phyloP scores from a whole-genome alignment of 2,797 vertebrate species.

The Phoebastria nigripes region DNA sequence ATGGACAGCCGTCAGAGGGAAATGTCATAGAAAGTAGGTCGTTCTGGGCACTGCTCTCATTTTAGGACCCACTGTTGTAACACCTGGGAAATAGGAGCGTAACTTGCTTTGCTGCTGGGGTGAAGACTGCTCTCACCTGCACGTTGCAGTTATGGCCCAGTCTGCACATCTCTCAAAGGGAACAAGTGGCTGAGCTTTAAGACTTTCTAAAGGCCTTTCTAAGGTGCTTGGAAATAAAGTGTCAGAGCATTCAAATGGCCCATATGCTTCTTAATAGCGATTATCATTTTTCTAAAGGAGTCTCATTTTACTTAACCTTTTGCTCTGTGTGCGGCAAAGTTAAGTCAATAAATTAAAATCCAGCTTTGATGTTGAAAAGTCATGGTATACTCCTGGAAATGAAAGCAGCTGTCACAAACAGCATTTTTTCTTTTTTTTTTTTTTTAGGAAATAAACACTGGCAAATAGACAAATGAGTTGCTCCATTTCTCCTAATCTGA shows the following conservation, averaged over 20 bases:
- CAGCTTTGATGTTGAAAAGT: constrained; percentile 12
- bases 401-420: constrained; percentile 21
- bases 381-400: background rate
- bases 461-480: background rate
- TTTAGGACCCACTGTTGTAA: background rate
- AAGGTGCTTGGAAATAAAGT: background rate
- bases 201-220: background rate
- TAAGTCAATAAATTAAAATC: constrained; percentile 17
- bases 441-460: background rate
- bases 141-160: background rate
- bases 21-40: background rate
- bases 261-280: background rate
- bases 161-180: background rate
- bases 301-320: constrained; percentile 38
- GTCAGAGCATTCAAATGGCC: background rate
- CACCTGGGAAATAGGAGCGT: fast-evolving
- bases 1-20: background rate
- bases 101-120: background rate
- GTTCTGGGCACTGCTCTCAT: background rate
- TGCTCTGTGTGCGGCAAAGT: background rate
- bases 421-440: background rate
- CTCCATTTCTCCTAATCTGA: background rate
- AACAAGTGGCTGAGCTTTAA: background rate
- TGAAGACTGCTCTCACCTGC: background rate
- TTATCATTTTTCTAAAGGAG: constrained; percentile 7